Conservation (phyloP, 2,888 invertebrate genomes). For the Agrotis exclamationis region DNA sequence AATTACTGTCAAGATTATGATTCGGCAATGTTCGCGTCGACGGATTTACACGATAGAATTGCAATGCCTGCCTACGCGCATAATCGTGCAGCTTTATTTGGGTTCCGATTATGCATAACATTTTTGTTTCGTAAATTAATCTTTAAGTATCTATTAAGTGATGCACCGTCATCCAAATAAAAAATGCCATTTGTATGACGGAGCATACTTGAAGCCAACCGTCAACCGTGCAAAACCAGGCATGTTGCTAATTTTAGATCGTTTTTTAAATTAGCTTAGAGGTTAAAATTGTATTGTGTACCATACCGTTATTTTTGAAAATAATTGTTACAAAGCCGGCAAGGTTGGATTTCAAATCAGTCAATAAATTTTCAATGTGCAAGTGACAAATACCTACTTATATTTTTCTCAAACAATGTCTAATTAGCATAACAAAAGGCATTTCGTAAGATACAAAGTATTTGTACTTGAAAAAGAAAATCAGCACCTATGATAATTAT, state of each 20-base stretch:
- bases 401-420: conserved; percentile 23
- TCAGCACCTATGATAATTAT: conserved; percentile 28
- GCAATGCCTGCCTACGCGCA: conserved; percentile 51
- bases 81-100: conserved; percentile 23
- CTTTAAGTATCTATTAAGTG: no score
- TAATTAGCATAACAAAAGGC: conserved; percentile 46
- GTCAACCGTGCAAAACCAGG: no score
- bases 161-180: no score
- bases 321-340: background rate
- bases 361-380: background rate
- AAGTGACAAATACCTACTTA: conserved; percentile 13
- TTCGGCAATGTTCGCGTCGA: conserved; percentile 33
- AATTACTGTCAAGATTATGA: conserved; percentile 29
- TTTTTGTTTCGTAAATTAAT: background rate
- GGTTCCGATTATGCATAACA: conserved; percentile 11
- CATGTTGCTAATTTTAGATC: no score
- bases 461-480: conserved; percentile 43
- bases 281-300: background rate
- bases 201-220: no score
- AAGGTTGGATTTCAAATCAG: conserved; percentile 11
- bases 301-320: background rate
- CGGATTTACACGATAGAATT: conserved; percentile 25
- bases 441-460: conserved; percentile 17
- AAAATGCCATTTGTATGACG: no score
- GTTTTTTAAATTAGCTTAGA: background rate